These are phyloP conservation scores for Macrotis lagotis DNA, from an alignment of 2,113 vertebrate genomes.

Conservation along the genomic window DNA sequence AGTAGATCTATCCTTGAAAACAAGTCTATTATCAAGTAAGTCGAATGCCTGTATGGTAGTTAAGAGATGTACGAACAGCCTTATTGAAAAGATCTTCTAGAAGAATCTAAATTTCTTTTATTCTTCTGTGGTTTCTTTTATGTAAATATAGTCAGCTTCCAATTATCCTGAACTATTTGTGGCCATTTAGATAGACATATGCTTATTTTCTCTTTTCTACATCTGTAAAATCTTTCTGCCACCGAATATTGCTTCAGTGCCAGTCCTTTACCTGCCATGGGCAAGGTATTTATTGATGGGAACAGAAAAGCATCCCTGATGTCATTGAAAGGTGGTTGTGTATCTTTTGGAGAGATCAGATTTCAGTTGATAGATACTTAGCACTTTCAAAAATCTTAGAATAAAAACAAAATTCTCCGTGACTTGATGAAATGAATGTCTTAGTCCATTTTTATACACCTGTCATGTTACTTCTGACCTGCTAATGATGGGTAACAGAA, in stretches of 20 bases:
- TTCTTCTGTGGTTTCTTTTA: conserved; percentile 26
- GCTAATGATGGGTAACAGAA: not conserved
- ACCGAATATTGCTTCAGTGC: not conserved
- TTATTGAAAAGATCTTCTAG: conserved; percentile 29
- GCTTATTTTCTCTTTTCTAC: conserved; percentile 27
- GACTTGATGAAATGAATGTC: no score
- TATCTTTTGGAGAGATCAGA: not conserved
- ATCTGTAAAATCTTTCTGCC: not conserved
- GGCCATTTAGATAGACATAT: not conserved
- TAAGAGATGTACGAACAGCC: conserved; percentile 27
- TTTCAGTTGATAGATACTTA: not conserved
- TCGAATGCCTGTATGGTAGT: not conserved
- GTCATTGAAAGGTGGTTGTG: not conserved
- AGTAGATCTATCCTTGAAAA: conserved; percentile 10
- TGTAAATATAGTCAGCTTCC: conserved; percentile 33
- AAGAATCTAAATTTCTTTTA: conserved; percentile 11
- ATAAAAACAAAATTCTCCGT: no score
- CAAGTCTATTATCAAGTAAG: not conserved
- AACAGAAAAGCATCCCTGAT: not conserved
- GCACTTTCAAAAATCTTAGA: not conserved
- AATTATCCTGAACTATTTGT: conserved; percentile 40
- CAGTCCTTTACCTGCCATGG: not conserved
- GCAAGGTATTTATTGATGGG: not conserved
- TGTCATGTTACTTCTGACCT: not conserved
- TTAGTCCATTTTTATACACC: no score